phyloP scores from a whole-genome alignment of 2,797 vertebrate species.

The Craterocephalus amniculus region DNA sequence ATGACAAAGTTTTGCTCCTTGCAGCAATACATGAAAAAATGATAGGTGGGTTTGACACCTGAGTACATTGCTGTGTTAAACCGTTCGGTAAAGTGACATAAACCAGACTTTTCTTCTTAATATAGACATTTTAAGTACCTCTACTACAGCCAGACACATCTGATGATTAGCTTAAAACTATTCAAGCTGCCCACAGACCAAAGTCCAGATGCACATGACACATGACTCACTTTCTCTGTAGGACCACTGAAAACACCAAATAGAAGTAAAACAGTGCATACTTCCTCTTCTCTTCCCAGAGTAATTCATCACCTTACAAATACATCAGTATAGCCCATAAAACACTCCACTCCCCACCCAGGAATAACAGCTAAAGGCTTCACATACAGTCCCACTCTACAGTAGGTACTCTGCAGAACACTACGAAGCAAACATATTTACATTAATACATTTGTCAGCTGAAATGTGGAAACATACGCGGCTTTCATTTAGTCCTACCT shows the following conservation, averaged over 20 bases:
- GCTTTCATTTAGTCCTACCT: constrained; percentile 35
- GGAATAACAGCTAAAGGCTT: background rate
- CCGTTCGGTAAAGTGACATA: background rate
- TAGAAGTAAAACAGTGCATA: background rate
- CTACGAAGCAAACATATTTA: background rate
- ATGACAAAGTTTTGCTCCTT: background rate
- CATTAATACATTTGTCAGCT: background rate
- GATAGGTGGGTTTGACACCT: background rate
- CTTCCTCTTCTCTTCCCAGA: background rate
- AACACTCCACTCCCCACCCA: background rate
- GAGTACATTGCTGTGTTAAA: background rate
- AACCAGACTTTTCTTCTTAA: background rate
- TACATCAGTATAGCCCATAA: background rate
- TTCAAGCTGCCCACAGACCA: constrained; percentile 30
- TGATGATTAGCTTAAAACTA: constrained; percentile 31
- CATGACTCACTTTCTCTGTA: constrained; percentile 14
- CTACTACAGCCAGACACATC: background rate
- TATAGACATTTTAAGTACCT: accelerated
- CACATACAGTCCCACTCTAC: background rate
- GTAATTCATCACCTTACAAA: background rate
- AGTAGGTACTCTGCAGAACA: background rate
- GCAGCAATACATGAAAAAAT: background rate
- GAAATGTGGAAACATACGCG: background rate
- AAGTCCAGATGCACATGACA: constrained; percentile 55
- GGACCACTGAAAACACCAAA: background rate